phyloP scores from a whole-genome alignment of 1,140 invertebrate genomes.

The Ctenoplectra terminalis region DNA sequence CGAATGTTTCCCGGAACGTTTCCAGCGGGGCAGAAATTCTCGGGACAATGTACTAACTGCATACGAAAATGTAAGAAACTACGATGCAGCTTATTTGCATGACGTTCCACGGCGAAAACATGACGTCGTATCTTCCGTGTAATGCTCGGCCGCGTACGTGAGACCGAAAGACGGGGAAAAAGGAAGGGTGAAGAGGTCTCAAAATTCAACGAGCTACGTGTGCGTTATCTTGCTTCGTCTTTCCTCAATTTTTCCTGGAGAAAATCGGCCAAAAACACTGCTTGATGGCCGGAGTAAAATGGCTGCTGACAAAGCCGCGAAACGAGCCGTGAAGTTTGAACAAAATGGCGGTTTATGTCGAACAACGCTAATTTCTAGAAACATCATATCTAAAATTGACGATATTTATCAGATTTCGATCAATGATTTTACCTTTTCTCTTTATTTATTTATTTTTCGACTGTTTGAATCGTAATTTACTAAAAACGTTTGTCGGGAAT shows the following conservation, averaged over 20 bases:
- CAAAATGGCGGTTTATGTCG: neutral
- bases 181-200: neutral
- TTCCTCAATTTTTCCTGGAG: conserved; percentile 1
- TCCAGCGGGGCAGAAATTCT: neutral
- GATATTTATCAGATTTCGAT: no score
- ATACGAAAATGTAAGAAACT: neutral
- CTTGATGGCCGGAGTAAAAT: conserved; percentile 1
- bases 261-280: conserved; percentile 6
- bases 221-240: conserved; percentile 24
- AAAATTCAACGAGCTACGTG: conserved; percentile 46
- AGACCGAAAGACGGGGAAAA: neutral
- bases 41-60: conserved; percentile 15
- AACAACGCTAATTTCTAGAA: neutral
- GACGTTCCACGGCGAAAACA: neutral
- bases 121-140: conserved; percentile 24
- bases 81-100: conserved; percentile 17
- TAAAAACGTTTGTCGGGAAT: no score
- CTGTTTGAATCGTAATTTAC: no score
- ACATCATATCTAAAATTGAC: neutral
- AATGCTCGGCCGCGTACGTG: conserved; percentile 16
- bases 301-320: neutral
- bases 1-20: neutral
- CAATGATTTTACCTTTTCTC: no score
- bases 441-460: no score
- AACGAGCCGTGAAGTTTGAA: conserved; percentile 15